A percentile compares a stretch with the other conserved stretches of the same genome.
These are phyloP conservation scores for Scleropages formosus DNA, from an alignment of 2,797 vertebrate species.

Conservation along the genomic window DNA sequence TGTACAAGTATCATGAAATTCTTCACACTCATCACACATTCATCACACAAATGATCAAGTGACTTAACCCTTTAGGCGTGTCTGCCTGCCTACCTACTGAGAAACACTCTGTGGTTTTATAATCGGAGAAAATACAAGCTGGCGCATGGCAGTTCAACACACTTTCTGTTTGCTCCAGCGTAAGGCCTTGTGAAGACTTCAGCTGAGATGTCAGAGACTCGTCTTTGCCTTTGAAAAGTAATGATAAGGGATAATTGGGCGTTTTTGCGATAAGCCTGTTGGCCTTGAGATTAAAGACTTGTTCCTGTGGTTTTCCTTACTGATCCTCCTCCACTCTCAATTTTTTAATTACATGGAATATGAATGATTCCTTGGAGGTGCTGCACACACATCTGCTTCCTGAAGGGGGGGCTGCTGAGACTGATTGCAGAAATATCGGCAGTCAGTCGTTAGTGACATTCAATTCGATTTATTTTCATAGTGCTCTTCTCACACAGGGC, in stretches of 20 bases:
- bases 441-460: no score
- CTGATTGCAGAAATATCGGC: no score
- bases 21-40: no score
- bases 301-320: neutral
- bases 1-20: no score
- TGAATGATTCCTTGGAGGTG: neutral
- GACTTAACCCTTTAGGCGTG: neutral
- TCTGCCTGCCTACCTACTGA: neutral
- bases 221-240: neutral
- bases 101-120: neutral
- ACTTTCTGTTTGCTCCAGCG: neutral
- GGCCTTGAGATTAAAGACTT: slow-evolving; percentile 22
- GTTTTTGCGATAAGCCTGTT: slow-evolving; percentile 7
- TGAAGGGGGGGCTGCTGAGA: slow-evolving; percentile 18
- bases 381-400: neutral
- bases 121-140: neutral
- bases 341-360: neutral
- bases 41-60: no score
- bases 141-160: neutral
- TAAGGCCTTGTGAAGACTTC: neutral
- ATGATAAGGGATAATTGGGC: slow-evolving; percentile 5
- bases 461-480: no score
- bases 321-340: neutral
- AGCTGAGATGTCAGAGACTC: neutral
- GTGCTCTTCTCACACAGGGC: no score